Evolutionary conservation across 2,888 invertebrate species (phyloP).

Genomic region (Tyria jacobaeae): DNA sequence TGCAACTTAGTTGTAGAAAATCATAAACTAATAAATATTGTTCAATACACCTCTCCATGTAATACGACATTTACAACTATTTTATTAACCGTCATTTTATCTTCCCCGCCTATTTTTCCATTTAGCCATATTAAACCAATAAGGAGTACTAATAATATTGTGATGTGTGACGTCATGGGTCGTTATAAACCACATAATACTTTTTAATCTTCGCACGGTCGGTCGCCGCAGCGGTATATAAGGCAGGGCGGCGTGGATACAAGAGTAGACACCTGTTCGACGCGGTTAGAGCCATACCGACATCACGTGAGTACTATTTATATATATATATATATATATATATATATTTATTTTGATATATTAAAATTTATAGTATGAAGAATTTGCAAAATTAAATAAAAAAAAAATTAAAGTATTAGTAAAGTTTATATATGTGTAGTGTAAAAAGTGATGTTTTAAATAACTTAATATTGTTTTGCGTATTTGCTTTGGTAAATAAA

Average conservation of each 20-base stretch:
- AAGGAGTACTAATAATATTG: slow-evolving; percentile 24
- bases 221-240: slow-evolving; percentile 48
- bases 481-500: neutral
- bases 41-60: neutral
- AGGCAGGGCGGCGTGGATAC: slow-evolving; percentile 25
- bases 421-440: neutral
- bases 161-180: slow-evolving; percentile 24
- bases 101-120: slow-evolving; percentile 12
- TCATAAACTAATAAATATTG: neutral
- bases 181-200: slow-evolving; percentile 51
- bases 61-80: neutral
- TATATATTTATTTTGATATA: neutral
- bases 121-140: slow-evolving; percentile 20
- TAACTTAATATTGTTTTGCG: neutral
- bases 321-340: neutral
- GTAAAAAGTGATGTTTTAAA: neutral
- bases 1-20: neutral
- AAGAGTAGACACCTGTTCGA: slow-evolving; percentile 54
- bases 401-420: neutral
- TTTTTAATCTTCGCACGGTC: slow-evolving; percentile 49
- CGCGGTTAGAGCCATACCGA: slow-evolving; percentile 38
- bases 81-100: slow-evolving; percentile 14
- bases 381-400: too few relatives aligned
- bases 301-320: slow-evolving; percentile 42
- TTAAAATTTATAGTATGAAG: neutral